phyloP scores from a whole-genome alignment of 35 echinoderm and acorn worm species.

The Acanthaster planci region DNA sequence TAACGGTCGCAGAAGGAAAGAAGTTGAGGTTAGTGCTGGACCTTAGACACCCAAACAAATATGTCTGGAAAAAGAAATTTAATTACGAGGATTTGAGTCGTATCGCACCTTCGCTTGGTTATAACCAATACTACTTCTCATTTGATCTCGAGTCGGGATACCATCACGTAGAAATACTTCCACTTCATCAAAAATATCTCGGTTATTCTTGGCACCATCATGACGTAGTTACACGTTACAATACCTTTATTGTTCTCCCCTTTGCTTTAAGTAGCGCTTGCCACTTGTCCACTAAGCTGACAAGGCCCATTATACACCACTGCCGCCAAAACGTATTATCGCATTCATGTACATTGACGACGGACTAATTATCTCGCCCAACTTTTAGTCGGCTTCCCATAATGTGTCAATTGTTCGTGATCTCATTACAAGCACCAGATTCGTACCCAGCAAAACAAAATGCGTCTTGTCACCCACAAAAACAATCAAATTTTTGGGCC shows the following conservation, averaged over 20 bases:
- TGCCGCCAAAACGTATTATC: not conserved
- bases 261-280: conserved; percentile 29
- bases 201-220: conserved; percentile 2
- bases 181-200: not conserved
- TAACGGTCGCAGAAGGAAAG: too few relatives aligned
- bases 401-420: not conserved
- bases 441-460: conserved; percentile 28
- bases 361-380: not conserved
- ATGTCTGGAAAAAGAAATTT: too few relatives aligned
- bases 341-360: not conserved
- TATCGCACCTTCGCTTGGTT: not conserved
- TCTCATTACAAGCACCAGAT: not conserved
- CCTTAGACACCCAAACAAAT: too few relatives aligned
- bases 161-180: conserved; percentile 36
- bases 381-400: not conserved
- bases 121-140: not conserved
- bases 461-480: conserved; percentile 5
- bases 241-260: conserved; percentile 11
- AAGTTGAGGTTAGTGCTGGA: too few relatives aligned
- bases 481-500: not conserved
- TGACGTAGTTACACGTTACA: not conserved
- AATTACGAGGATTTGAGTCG: not conserved
- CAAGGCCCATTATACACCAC: not conserved
- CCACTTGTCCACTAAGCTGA: conserved; percentile 7
- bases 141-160: conserved; percentile 34